A percentile compares a stretch with the other conserved stretches of the same genome.
These are phyloP conservation scores for Microplitis mediator DNA, from an alignment of 1,140 invertebrate genomes.

Conservation along the genomic window DNA sequence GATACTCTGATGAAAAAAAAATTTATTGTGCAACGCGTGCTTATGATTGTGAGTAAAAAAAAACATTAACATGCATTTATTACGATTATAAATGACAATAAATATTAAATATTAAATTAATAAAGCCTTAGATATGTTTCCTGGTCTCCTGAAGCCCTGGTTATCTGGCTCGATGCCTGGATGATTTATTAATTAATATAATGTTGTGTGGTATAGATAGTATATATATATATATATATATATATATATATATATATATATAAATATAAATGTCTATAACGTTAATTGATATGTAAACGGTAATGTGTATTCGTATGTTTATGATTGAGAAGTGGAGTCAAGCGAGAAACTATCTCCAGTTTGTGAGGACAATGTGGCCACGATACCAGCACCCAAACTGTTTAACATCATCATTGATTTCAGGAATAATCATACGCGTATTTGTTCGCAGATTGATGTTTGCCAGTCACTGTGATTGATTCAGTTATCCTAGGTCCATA, in stretches of 20 bases:
- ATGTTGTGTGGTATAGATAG: background rate
- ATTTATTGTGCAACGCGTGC: too few species aligned
- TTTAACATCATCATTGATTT: conserved; percentile 1
- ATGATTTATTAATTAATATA: background rate
- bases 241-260: background rate
- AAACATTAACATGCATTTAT: too few species aligned
- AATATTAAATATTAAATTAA: too few species aligned
- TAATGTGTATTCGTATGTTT: background rate
- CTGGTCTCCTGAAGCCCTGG: background rate
- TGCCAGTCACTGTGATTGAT: background rate
- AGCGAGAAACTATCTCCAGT: background rate
- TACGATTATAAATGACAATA: too few species aligned
- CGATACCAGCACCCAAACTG: background rate
- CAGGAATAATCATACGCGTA: background rate
- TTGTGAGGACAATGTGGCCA: background rate
- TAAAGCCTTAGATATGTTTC: too few species aligned
- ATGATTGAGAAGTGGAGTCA: background rate
- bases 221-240: background rate
- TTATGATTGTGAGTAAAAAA: too few species aligned
- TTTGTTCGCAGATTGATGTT: background rate
- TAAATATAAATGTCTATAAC: background rate
- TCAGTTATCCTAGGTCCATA: too few species aligned
- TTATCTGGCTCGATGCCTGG: background rate
- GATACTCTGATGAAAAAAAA: too few species aligned
- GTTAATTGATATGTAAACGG: background rate